Percentiles rank a stretch among this genome's conserved stretches.
Evolutionary conservation across 2,797 vertebrate species (phyloP).

Genomic region (Gorsachius magnificus): DNA sequence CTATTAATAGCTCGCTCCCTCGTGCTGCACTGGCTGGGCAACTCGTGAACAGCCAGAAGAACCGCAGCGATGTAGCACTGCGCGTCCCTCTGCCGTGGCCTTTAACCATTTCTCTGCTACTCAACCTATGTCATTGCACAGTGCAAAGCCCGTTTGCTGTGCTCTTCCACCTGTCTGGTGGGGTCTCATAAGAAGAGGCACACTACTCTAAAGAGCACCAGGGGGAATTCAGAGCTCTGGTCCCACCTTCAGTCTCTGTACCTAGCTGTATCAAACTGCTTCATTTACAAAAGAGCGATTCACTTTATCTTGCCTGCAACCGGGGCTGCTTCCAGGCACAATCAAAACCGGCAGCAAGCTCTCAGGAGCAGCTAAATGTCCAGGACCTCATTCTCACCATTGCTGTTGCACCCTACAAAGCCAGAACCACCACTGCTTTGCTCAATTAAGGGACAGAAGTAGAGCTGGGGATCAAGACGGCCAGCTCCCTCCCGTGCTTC

Average conservation of each 20-base stretch:
- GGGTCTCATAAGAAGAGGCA: background rate
- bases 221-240: background rate
- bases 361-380: background rate
- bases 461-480: background rate
- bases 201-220: background rate
- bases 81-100: background rate
- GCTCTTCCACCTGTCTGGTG: background rate
- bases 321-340: background rate
- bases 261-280: background rate
- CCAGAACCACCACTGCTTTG: background rate
- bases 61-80: background rate
- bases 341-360: background rate
- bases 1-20: conserved; percentile 29
- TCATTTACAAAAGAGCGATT: background rate
- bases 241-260: background rate
- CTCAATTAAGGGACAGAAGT: background rate
- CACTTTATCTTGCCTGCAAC: background rate
- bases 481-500: background rate
- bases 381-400: background rate
- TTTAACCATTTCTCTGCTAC: background rate
- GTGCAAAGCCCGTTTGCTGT: background rate
- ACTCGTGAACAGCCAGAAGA: background rate
- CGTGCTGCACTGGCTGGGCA: background rate
- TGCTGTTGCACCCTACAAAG: background rate
- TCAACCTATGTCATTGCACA: background rate